Evolutionary conservation across 2,888 invertebrate genomes (phyloP), one percentile per base, ranked within the genome.

Genomic region (Gastrophysa polygoni): DNA sequence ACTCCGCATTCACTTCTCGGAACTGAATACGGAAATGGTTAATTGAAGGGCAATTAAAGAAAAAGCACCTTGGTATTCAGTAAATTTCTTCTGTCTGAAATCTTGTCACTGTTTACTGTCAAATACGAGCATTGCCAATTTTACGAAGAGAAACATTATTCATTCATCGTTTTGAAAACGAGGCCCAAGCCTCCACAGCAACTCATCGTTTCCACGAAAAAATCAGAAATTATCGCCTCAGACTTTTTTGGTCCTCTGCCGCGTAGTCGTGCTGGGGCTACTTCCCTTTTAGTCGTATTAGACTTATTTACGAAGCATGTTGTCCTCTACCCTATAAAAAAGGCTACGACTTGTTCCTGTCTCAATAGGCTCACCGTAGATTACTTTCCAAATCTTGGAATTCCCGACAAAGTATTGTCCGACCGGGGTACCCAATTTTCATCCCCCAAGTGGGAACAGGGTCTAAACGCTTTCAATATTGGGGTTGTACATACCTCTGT

Each of bases 341-440:
- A 16, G 24, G 51, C 51, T 14, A 51, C 51, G n/a, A 51, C 51
- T 32, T n/a, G 24, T 4, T 16, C 51, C 3, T 21, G 24, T 29
- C 20, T 51, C 11, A 51, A 51, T 14, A n/a, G 51, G 20, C 20
- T 51, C 5, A 51, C 28, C 6, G 7, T 28, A 8, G 51, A 51
- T 14, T 51, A 51, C 29, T 51, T 51, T 28, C 24, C 51, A 6
- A 6, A 14, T 3, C 10, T 28, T 11, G 51, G 51, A 14, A 51
- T 18, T 18, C 51, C 51, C 4, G 29, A 29, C 4, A 21, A 24
- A 28, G 7, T 32, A 16, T 11, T 51, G 17, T 28, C 51, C 3
- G 51, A 51, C 14, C 14, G 8, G 8, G 51, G 51, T 18, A 28
- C 51, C 11, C 51, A 28, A 17, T 51, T 51, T 28, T 21, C 51